Evolutionary conservation across 2,888 invertebrate genomes (phyloP).

Genomic region (Hesperia comma): DNA sequence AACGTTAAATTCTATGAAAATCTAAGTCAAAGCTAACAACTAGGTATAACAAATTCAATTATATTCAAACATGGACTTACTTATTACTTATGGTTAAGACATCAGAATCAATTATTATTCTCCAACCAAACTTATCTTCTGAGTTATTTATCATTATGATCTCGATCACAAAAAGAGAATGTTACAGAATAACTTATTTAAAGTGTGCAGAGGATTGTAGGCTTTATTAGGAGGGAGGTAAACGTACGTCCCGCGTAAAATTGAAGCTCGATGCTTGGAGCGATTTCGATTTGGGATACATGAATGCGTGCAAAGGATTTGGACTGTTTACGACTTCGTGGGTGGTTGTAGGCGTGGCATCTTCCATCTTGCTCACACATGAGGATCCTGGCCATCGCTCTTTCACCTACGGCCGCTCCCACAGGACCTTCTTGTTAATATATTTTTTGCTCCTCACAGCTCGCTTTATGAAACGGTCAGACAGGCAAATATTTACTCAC

Average conservation of each 20-base stretch:
- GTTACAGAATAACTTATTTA: slow-evolving; percentile 79
- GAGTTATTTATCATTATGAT: slow-evolving; percentile 83
- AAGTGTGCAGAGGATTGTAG: slow-evolving; percentile 55
- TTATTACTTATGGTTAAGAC: slow-evolving; percentile 79
- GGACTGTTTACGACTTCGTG: slow-evolving; percentile 83
- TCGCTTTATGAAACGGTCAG: slow-evolving; percentile 78
- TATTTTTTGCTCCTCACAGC: slow-evolving; percentile 78
- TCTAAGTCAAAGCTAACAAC: background rate
- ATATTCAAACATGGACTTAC: slow-evolving; percentile 59
- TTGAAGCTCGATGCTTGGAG: slow-evolving; percentile 66
- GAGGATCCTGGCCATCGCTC: slow-evolving; percentile 48
- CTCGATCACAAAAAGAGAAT: slow-evolving; percentile 79
- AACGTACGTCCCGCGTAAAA: slow-evolving; percentile 55
- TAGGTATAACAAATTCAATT: slow-evolving; percentile 33
- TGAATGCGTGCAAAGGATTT: slow-evolving; percentile 84
- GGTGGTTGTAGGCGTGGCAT: slow-evolving; percentile 82
- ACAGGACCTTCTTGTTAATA: slow-evolving; percentile 82
- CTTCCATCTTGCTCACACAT: slow-evolving; percentile 57
- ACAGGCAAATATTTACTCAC: slow-evolving; percentile 82
- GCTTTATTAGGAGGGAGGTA: slow-evolving; percentile 55
- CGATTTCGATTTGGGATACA: slow-evolving; percentile 83
- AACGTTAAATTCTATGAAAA: too few relatives aligned
- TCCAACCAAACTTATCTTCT: slow-evolving; percentile 76
- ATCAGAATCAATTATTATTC: slow-evolving; percentile 82
- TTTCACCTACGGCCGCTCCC: slow-evolving; percentile 77